phyloP scores from a whole-genome alignment of 2,113 vertebrate genomes.

The Cacatua alba region DNA sequence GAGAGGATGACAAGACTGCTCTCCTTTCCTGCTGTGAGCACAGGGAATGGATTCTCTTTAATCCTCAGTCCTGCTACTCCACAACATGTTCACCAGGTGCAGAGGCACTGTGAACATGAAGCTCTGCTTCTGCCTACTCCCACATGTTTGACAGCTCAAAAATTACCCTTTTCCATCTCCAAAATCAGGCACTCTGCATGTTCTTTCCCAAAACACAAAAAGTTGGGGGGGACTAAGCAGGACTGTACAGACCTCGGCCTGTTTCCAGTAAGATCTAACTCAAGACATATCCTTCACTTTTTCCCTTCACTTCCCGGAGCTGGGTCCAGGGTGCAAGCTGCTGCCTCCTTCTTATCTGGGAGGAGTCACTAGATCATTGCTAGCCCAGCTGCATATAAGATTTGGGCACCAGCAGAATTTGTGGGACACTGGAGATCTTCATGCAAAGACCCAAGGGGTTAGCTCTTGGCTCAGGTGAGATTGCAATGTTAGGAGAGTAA shows the following conservation, averaged over 20 bases:
- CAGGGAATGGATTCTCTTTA: background rate
- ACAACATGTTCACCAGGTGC: background rate
- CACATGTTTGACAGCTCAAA: background rate
- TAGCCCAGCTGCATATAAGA: background rate
- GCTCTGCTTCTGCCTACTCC: background rate
- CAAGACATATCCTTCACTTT: background rate
- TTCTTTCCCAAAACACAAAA: background rate
- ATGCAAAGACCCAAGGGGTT: background rate
- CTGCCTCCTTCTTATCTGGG: background rate
- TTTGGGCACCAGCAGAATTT: background rate
- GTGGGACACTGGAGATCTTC: background rate
- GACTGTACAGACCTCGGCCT: background rate
- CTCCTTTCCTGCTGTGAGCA: background rate
- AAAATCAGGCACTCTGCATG: background rate
- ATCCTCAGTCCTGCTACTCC: background rate
- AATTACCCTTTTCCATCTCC: background rate
- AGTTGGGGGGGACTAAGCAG: background rate
- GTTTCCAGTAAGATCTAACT: background rate
- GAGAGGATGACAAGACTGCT: slow-evolving; percentile 1
- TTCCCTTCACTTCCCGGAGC: background rate
- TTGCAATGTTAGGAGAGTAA: background rate
- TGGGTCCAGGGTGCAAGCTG: background rate
- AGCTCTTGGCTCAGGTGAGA: background rate
- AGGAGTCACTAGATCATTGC: background rate
- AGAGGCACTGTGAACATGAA: accelerated